Base-by-base conservation (phyloP, 1,140 invertebrate genomes). In the Neoseiulus cucumeris region DNA sequence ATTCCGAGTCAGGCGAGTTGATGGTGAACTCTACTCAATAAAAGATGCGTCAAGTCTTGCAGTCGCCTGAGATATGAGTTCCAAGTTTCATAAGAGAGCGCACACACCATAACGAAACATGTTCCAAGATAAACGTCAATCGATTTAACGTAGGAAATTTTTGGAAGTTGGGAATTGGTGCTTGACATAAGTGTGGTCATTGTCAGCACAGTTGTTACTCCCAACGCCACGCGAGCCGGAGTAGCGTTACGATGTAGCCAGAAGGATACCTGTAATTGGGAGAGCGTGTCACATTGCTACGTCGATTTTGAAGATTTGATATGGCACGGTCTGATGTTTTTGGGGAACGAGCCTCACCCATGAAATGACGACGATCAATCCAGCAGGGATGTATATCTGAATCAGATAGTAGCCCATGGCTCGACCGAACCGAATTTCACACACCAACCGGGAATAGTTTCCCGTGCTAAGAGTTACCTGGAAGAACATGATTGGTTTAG, bases 401-500 rank as follows among this genome's bases (percentile, higher is more conserved):
- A 79, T 79, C 12, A 80, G 64, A 67, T 80, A 79, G 70, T 78
- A 80, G n/a, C 78, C 78, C 65, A 79, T 91, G 72, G 90, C 93
- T 68, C 92, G 84, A 68, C 91, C 89, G 79, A 96, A 91, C 79
- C 93, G 89, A 75, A 96, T 91, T 81, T 94, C 89, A 79, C 89
- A 91, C 67, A 90, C 89, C 81, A 96, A 80, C 72, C 92, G 84
- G 72, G 91, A 95, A 79, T 95, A 96, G 80, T 95, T 93, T 81
- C 91, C 91, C 94, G 72, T 59, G 51, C 51, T 59, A 59, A 59
- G 51, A 59, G 51, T 59, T 59, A 59, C 51, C 51, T 59, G 51
- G 14, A 59, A 59, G 17, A 12, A 25, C 14, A 20, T 25, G 45
- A 47, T 7, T 14, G 28, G 45, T 25, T 20, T 47, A 4, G 12